Evolutionary conservation across 2,797 vertebrate species (phyloP).

Genomic region (Pseudochirops corinnae): DNA sequence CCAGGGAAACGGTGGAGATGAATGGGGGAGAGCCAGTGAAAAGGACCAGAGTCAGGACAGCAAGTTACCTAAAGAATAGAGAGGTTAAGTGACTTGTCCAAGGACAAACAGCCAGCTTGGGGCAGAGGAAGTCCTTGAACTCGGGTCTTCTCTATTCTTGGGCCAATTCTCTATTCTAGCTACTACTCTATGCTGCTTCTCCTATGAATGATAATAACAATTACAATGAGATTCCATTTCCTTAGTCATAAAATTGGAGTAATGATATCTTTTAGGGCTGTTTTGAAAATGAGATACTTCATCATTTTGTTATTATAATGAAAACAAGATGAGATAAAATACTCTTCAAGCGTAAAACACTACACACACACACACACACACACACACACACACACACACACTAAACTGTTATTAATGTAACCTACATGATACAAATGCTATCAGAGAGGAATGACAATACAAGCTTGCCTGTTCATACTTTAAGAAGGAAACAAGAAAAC

Average conservation of each 20-base stretch:
- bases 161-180: not conserved
- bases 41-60: not conserved
- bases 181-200: not conserved
- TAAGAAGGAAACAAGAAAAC: not conserved
- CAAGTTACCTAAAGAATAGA: not conserved
- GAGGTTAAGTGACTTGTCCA: not conserved
- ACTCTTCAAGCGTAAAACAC: not conserved
- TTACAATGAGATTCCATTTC: not conserved
- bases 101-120: rapidly evolving
- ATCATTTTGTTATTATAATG: not conserved
- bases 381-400: not conserved
- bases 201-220: not conserved
- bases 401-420: not conserved
- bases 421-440: not conserved
- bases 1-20: not conserved
- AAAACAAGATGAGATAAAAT: not conserved
- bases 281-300: not conserved
- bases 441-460: not conserved
- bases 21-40: not conserved
- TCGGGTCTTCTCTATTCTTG: too few species aligned
- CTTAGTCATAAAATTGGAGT: not conserved
- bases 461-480: not conserved
- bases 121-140: not conserved
- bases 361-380: too few species aligned
- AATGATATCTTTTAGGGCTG: not conserved